These are phyloP conservation scores for Nasonia vitripennis DNA, from an alignment of 1,140 invertebrate species.

Conservation along the genomic window DNA sequence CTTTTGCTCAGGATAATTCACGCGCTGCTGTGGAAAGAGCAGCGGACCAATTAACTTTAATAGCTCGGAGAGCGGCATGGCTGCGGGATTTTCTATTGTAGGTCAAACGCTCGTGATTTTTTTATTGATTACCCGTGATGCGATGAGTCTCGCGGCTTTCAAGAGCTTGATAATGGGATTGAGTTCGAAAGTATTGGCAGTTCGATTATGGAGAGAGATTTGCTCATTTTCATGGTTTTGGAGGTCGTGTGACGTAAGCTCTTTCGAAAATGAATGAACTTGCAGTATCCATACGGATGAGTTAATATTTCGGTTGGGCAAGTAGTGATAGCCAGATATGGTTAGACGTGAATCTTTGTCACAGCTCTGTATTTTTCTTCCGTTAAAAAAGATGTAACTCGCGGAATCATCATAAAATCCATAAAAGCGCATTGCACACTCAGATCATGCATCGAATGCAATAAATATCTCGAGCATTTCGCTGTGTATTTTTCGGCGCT, in stretches of 20 bases:
- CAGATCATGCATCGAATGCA: neutral
- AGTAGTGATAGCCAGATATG: neutral
- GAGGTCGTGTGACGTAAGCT: too few relatives aligned
- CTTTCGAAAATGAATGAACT: too few relatives aligned
- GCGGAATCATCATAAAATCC: neutral
- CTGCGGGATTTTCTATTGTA: neutral
- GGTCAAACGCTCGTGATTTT: neutral
- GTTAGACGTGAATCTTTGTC: neutral
- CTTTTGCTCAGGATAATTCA: neutral
- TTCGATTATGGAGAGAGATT: too few relatives aligned
- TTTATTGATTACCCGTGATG: neutral
- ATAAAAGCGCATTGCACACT: neutral
- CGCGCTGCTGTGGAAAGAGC: neutral
- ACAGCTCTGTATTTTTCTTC: neutral
- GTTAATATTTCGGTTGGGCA: neutral
- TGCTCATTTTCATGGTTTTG: too few relatives aligned
- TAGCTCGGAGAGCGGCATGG: neutral
- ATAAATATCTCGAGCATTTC: neutral
- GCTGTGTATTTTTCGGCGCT: neutral
- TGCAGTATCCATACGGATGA: too few relatives aligned
- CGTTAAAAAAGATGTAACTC: neutral
- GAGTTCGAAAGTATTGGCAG: too few relatives aligned
- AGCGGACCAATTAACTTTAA: constrained; percentile 32
- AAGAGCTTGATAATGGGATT: too few relatives aligned
- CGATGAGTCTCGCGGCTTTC: neutral